A percentile compares a stretch with the other conserved stretches of the same genome.
These are phyloP conservation scores for Scaeva pyrastri DNA, from an alignment of 2,888 invertebrate genomes.

Conservation along the genomic window DNA sequence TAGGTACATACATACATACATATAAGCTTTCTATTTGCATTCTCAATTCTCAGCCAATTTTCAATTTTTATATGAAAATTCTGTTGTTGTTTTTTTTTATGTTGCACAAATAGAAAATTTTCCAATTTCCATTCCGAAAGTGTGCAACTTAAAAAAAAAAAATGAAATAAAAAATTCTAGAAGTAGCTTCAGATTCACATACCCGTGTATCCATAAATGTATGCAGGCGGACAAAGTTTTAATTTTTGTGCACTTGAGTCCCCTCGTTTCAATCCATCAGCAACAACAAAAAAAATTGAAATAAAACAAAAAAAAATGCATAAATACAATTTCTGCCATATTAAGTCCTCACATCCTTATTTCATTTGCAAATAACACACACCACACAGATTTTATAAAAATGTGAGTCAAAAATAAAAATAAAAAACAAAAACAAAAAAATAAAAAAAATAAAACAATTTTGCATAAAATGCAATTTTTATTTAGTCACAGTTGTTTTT, in stretches of 20 bases:
- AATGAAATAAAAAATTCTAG: slow-evolving; percentile 33
- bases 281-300: background rate
- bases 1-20: background rate
- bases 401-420: slow-evolving; percentile 36
- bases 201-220: background rate
- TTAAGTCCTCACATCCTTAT: slow-evolving; percentile 75
- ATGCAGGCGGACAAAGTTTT: slow-evolving; percentile 69
- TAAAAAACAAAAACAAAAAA: slow-evolving; percentile 46
- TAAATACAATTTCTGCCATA: slow-evolving; percentile 73
- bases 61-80: slow-evolving; percentile 48
- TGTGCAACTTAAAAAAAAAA: slow-evolving; percentile 36
- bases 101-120: slow-evolving; percentile 62
- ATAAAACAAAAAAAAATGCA: slow-evolving; percentile 31
- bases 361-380: slow-evolving; percentile 73
- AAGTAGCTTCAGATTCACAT: slow-evolving; percentile 27
- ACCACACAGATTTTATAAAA: slow-evolving; percentile 13
- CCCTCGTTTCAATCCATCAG: slow-evolving; percentile 26
- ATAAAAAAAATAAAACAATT: slow-evolving; percentile 39
- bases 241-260: slow-evolving; percentile 73
- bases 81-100: slow-evolving; percentile 19
- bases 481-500: slow-evolving; percentile 66
- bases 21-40: slow-evolving; percentile 45
- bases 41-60: slow-evolving; percentile 62
- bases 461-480: slow-evolving; percentile 75
- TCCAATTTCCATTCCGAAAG: slow-evolving; percentile 50